Percentiles rank a stretch among this genome's conserved stretches.
Conservation (phyloP, 2,888 invertebrate genomes). For the Elmis aenea region DNA sequence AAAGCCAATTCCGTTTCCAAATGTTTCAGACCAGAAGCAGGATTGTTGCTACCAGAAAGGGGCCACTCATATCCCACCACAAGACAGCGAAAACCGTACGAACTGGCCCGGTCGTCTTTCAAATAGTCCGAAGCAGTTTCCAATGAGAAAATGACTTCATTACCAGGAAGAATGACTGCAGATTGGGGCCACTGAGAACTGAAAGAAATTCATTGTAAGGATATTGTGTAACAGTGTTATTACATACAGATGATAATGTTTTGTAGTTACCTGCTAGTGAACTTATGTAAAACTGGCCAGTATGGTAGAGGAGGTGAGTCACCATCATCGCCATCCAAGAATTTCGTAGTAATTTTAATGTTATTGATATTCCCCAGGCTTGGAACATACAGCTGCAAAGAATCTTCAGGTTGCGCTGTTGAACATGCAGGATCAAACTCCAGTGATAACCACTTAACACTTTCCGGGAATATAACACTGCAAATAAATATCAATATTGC, state of each 20-base stretch:
- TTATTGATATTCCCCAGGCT: constrained; percentile 34
- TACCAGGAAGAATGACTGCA: constrained; percentile 82
- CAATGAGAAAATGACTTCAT: constrained; percentile 90
- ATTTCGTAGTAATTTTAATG: constrained; percentile 26
- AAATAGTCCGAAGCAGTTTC: constrained; percentile 95
- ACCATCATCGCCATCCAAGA: constrained; percentile 33
- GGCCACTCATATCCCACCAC: constrained; percentile 80
- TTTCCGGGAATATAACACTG: constrained; percentile 81
- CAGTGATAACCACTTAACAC: constrained; percentile 86
- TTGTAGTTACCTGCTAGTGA: constrained; percentile 56
- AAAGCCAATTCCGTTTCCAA: constrained; percentile 88
- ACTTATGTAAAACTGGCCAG: constrained; percentile 63
- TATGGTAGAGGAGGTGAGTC: constrained; percentile 46
- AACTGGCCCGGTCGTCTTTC: constrained; percentile 78
- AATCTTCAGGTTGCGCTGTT: constrained; percentile 91
- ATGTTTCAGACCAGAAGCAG: constrained; percentile 57
- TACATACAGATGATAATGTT: not conserved
- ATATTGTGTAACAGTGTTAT: not conserved
- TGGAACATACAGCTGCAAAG: constrained; percentile 67
- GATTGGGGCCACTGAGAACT: constrained; percentile 82
- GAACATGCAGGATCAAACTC: constrained; percentile 92
- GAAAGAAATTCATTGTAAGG: constrained; percentile 15
- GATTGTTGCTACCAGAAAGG: constrained; percentile 41
- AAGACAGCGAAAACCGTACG: constrained; percentile 75
- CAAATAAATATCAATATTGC: constrained; percentile 10